phyloP scores from a whole-genome alignment of 2,888 invertebrate genomes.

The Pharmacophagus antenor region DNA sequence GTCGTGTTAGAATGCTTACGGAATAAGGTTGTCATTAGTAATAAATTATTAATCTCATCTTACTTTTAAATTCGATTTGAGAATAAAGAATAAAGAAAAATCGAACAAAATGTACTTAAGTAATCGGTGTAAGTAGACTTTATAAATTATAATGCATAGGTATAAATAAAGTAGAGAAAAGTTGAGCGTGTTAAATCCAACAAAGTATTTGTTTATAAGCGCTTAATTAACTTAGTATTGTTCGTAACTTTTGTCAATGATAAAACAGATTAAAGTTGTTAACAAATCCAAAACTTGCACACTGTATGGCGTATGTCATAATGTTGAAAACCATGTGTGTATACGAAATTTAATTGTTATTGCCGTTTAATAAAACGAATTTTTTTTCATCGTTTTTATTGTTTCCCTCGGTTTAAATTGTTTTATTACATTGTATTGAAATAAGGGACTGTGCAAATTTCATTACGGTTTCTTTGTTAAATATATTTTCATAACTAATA shows the following conservation, averaged over 20 bases:
- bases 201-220: constrained; percentile 71
- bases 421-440: constrained; percentile 40
- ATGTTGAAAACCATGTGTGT: constrained; percentile 57
- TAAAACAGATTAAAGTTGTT: constrained; percentile 40
- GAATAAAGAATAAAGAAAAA: constrained; percentile 53
- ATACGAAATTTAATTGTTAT: constrained; percentile 71
- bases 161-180: constrained; percentile 70
- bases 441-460: constrained; percentile 61
- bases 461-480: constrained; percentile 19
- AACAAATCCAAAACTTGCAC: constrained; percentile 51
- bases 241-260: constrained; percentile 48
- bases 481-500: constrained; percentile 51
- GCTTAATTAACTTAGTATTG: constrained; percentile 69
- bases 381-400: constrained; percentile 21
- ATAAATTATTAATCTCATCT: constrained; percentile 67
- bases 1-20: constrained; percentile 57
- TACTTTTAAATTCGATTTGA: constrained; percentile 63
- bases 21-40: constrained; percentile 74
- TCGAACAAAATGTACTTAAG: constrained; percentile 81
- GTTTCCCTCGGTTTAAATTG: constrained; percentile 45
- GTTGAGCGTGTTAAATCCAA: constrained; percentile 63
- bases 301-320: constrained; percentile 40
- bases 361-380: constrained; percentile 42
- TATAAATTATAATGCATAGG: constrained; percentile 79
- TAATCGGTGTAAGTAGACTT: constrained; percentile 79